Base-by-base conservation (phyloP, 2,113 vertebrate species). In the Arothron firmamentum region DNA sequence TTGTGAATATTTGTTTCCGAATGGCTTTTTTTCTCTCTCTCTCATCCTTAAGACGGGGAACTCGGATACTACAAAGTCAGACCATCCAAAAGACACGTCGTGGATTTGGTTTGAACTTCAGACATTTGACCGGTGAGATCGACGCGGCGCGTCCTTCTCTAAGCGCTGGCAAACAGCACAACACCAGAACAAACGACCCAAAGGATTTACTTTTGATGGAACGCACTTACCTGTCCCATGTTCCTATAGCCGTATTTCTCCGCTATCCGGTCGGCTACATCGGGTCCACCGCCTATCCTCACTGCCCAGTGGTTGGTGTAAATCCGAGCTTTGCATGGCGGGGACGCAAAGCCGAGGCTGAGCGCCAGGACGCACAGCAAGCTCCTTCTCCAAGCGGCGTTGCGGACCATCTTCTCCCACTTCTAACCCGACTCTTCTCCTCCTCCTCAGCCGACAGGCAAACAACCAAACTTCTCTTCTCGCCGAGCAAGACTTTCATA, bases 241-340 rank as follows among this genome's bases (percentile, higher is more conserved):
- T 98, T 98, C 88, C 91, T 89, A 88, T 96, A 98, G 80, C 96
- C 96, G 80, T 97, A 98, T 89, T 95, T 97, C 80, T 88, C 91
- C 69, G 96, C 96, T 83, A 98, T 96, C 81, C 92, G 86, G 76
- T 94, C 90, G 74, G 95, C 96, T 83, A 95, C 89, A n/a, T 89
- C 85, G 62, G 90, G 71, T 75, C 95, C 96, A 61, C 96, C 95
- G 50, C 87, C 56, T 86, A 98, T 97, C 88, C 94, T 90, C 79
- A 98, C 93, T 68, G 96, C 96, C 96, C 96, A 98, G 91, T 98
- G 96, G 94, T 98, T 98, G 88, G 95, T 98, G 93, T 96, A 98
- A 79, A 94, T 90, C 83, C 94, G 93, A 89, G 94, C 92, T 79
- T 90, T 82, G 90, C 93, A 94, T 87, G 91, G 91, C 42, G 92